These are phyloP conservation scores for Porites cylindrica DNA, from an alignment of 92 coral and sea anemone genomes.

Conservation along the genomic window DNA sequence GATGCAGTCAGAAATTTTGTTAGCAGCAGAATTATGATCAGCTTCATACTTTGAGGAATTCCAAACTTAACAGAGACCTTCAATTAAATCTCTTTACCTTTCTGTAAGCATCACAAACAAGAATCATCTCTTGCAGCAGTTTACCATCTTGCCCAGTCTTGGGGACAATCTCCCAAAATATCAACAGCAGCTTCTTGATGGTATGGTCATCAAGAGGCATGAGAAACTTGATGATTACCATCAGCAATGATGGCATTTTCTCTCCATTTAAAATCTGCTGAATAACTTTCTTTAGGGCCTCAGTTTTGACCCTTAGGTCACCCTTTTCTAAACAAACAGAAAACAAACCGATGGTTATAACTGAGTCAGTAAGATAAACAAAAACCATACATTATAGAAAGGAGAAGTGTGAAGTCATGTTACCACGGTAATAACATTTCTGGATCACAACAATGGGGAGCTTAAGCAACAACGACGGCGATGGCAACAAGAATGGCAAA, in stretches of 20 bases:
- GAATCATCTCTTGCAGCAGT: slow-evolving; percentile 97
- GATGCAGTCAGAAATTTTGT: too few relatives aligned
- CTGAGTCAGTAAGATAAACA: too few relatives aligned
- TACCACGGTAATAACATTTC: too few relatives aligned
- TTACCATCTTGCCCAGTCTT: slow-evolving; percentile 98
- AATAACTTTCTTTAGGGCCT: slow-evolving; percentile 92
- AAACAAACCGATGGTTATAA: not conserved
- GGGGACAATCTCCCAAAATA: slow-evolving; percentile 99
- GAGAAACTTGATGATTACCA: slow-evolving; percentile 95
- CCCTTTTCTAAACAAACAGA: slow-evolving; percentile 83
- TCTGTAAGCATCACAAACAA: slow-evolving; percentile 99
- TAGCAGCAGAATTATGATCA: not conserved
- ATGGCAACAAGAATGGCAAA: too few relatives aligned
- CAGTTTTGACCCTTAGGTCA: slow-evolving; percentile 87
- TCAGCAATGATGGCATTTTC: slow-evolving; percentile 94
- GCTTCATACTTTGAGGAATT: not conserved
- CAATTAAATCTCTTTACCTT: slow-evolving; percentile 63
- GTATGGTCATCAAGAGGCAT: slow-evolving; percentile 98
- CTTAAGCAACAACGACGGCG: too few relatives aligned
- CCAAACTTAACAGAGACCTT: not conserved
- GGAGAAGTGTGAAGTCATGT: too few relatives aligned
- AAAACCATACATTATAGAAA: too few relatives aligned
- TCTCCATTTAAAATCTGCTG: slow-evolving; percentile 96
- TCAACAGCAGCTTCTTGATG: slow-evolving; percentile 92
- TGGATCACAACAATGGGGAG: too few relatives aligned